Conservation (phyloP, 2,113 vertebrate species). For the Mus pahari region DNA sequence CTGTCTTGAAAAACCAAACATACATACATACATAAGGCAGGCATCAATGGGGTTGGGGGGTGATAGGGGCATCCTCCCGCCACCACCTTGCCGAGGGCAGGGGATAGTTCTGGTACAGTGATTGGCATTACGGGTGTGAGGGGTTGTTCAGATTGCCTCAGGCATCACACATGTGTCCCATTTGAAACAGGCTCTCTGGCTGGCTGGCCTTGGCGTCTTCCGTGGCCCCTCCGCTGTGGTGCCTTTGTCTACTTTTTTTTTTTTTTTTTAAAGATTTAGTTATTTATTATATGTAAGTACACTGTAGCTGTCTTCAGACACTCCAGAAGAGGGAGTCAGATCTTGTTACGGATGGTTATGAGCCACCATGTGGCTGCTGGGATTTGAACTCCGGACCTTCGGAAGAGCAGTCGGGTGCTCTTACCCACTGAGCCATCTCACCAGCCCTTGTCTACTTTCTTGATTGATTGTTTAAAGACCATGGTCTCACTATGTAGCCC, state of each 20-base stretch:
- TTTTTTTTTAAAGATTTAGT: too few relatives aligned
- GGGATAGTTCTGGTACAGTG: background rate
- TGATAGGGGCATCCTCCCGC: background rate
- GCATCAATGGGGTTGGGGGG: too few relatives aligned
- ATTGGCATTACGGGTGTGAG: background rate
- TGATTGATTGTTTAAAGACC: background rate
- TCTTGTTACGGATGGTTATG: too few relatives aligned
- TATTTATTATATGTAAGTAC: too few relatives aligned
- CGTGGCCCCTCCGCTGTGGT: background rate
- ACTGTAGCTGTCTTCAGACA: too few relatives aligned
- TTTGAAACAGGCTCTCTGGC: background rate
- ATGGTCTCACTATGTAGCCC: background rate
- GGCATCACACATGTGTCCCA: background rate
- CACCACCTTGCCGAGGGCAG: background rate
- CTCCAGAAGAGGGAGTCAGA: too few relatives aligned
- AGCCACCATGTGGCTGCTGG: too few relatives aligned
- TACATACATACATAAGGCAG: too few relatives aligned
- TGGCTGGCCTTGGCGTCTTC: background rate
- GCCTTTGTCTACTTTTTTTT: background rate
- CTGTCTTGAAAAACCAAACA: too few relatives aligned
- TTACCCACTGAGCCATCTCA: too few relatives aligned
- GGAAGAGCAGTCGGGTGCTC: too few relatives aligned
- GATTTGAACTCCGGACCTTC: too few relatives aligned
- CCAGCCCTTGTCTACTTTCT: background rate
- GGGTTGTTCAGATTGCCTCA: background rate